Percentiles rank a stretch among this genome's conserved stretches.
These are phyloP conservation scores for Prionailurus bengalensis DNA, from an alignment of 2,113 vertebrate species.

Conservation along the genomic window DNA sequence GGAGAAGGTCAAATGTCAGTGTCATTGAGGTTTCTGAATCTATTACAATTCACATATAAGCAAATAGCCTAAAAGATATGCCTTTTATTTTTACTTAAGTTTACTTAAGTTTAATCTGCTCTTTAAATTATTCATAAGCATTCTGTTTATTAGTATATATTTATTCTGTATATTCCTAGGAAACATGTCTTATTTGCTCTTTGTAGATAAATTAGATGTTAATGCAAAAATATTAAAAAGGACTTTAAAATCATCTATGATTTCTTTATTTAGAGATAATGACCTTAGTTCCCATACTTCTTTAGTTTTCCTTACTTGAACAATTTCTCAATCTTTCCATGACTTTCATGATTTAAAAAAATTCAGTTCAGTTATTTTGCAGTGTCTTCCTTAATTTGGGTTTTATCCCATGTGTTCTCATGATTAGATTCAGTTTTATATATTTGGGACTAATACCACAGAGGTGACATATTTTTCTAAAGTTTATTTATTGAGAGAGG, in stretches of 20 bases:
- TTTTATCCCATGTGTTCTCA: not conserved
- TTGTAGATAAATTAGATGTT: not conserved
- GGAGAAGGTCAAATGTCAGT: not conserved
- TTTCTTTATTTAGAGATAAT: not conserved
- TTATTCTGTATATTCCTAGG: not conserved
- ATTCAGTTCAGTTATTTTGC: not conserved
- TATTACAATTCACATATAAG: not conserved
- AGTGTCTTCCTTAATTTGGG: not conserved
- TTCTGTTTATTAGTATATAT: not conserved
- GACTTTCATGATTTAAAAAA: not conserved
- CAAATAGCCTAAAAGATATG: not conserved
- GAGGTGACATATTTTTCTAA: not conserved
- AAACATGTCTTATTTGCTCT: not conserved
- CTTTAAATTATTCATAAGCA: not conserved
- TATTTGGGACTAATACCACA: not conserved
- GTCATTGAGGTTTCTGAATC: not conserved
- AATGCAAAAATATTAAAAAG: not conserved
- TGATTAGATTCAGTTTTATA: not conserved
- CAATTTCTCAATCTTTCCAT: not conserved
- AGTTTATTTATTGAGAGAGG: too few relatives aligned
- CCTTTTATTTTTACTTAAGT: not conserved
- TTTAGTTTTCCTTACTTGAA: not conserved
- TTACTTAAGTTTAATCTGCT: not conserved
- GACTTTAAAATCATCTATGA: not conserved
- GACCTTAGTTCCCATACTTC: not conserved